Conservation (phyloP, 2,888 invertebrate genomes). For the Dicycla oo region DNA sequence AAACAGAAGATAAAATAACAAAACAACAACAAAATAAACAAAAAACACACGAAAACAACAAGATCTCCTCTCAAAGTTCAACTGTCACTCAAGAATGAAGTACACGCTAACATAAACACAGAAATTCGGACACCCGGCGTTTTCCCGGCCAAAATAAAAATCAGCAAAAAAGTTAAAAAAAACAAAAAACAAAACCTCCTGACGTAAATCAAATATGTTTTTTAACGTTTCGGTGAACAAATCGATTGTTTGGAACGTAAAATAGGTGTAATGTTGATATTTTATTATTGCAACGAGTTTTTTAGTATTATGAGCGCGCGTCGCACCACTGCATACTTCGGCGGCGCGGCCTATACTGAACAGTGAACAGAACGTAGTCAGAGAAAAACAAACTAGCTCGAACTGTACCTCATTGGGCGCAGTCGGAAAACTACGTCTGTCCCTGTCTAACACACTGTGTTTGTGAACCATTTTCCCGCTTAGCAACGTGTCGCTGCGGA, state of each 20-base stretch:
- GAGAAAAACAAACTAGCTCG: constrained; percentile 78
- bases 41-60: constrained; percentile 67
- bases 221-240: constrained; percentile 59
- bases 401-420: constrained; percentile 73
- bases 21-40: constrained; percentile 72
- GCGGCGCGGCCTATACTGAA: constrained; percentile 80
- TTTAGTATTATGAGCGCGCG: constrained; percentile 67
- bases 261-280: constrained; percentile 71
- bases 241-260: constrained; percentile 55
- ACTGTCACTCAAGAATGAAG: constrained; percentile 76
- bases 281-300: constrained; percentile 68
- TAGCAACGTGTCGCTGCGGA: constrained; percentile 65
- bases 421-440: constrained; percentile 78
- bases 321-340: constrained; percentile 76
- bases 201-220: constrained; percentile 54
- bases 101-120: constrained; percentile 75
- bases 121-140: constrained; percentile 79
- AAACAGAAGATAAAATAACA: constrained; percentile 67
- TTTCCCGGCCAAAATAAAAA: constrained; percentile 84
- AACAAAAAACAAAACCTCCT: constrained; percentile 68
- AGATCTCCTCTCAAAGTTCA: constrained; percentile 66
- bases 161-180: constrained; percentile 71
- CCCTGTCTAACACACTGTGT: constrained; percentile 72
- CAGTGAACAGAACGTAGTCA: constrained; percentile 70
- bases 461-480: constrained; percentile 73